phyloP scores from a whole-genome alignment of 92 coral and sea anemone species.

The Muricea muricata region DNA sequence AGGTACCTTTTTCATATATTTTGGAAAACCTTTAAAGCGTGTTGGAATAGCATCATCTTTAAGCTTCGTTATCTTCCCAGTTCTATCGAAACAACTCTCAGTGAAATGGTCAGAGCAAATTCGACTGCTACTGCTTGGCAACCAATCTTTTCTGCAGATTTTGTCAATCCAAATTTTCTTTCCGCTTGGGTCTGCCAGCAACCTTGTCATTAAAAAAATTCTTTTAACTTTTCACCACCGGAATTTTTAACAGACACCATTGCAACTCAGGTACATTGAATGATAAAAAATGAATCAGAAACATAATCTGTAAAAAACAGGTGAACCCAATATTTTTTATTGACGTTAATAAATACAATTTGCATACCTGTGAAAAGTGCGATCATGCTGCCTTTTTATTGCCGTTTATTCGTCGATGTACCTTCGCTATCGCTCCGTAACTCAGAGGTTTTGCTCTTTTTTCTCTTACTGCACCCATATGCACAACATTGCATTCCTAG shows the following conservation, averaged over 20 bases:
- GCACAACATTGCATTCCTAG: too few relatives aligned
- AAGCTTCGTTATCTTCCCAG: not conserved
- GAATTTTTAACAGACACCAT: not conserved
- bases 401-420: conserved; percentile 11
- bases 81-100: conserved; percentile 15
- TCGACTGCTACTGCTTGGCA: conserved; percentile 21
- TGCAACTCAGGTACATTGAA: not conserved
- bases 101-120: conserved; percentile 21
- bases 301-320: not conserved
- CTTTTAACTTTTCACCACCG: not conserved
- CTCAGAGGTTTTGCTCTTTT: too few relatives aligned
- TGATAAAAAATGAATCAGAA: not conserved
- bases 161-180: not conserved
- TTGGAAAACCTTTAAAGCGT: conserved; percentile 18
- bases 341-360: not conserved
- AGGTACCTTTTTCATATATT: conserved; percentile 13
- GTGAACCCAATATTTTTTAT: not conserved
- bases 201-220: not conserved
- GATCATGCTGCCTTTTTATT: not conserved
- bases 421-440: conserved; percentile 26
- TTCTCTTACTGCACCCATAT: too few relatives aligned
- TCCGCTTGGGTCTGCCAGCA: conserved; percentile 8
- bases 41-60: conserved; percentile 24
- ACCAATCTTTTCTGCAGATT: not conserved
- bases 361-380: conserved; percentile 21